Conservation (phyloP, 2,113 vertebrate genomes). For the Ursus arctos region DNA sequence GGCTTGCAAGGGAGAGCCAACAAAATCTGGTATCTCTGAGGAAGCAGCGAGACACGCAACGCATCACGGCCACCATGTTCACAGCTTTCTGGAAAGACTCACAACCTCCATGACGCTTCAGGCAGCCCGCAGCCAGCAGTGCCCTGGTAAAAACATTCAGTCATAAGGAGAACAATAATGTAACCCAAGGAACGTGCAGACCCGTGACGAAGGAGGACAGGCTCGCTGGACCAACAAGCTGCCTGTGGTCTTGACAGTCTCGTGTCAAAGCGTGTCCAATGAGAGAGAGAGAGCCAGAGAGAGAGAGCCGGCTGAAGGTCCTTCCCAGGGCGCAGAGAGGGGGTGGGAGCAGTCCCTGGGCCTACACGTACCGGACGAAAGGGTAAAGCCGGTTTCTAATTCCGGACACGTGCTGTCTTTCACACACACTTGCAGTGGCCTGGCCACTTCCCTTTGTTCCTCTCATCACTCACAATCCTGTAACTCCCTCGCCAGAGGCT, state of each 20-base stretch:
- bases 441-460: slow-evolving; percentile 49
- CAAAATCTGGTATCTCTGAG: not conserved
- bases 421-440: not conserved
- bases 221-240: not conserved
- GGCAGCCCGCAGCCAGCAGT: not conserved
- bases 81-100: not conserved
- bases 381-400: slow-evolving; percentile 39
- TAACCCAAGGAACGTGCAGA: not conserved
- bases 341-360: not conserved
- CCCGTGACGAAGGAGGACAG: not conserved
- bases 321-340: not conserved
- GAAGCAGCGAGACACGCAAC: not conserved
- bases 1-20: not conserved
- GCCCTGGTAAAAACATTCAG: not conserved
- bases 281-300: not conserved
- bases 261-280: fast-evolving
- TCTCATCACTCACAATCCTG: slow-evolving; percentile 40
- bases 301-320: not conserved
- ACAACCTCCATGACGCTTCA: not conserved
- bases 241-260: not conserved
- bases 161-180: not conserved
- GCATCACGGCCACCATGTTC: too few relatives aligned
- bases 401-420: not conserved
- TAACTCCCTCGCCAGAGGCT: slow-evolving; percentile 54
- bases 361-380: not conserved